Evolutionary conservation across 2,888 invertebrate species (phyloP).

Genomic region (Ceriagrion tenellum): DNA sequence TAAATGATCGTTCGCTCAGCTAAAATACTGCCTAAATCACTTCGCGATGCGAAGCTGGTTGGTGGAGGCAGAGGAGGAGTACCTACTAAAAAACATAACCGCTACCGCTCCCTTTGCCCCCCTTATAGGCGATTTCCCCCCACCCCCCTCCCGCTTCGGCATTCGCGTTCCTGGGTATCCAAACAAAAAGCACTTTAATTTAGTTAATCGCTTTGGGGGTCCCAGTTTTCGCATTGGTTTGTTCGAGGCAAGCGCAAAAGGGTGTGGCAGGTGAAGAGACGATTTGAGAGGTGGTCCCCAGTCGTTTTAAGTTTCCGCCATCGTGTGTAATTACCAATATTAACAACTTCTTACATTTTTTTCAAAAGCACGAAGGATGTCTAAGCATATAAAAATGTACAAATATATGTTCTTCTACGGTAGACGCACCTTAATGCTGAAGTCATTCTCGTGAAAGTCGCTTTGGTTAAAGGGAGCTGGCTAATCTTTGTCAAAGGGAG

Average conservation of each 20-base stretch:
- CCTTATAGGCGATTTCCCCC: neutral
- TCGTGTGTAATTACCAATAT: neutral
- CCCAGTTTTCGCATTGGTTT: neutral
- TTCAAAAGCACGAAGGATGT: neutral
- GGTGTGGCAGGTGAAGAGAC: neutral
- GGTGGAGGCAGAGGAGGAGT: neutral
- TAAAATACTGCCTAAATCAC: slow-evolving; percentile 29
- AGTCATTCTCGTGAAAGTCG: neutral
- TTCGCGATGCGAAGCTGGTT: neutral
- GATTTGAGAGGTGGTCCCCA: neutral
- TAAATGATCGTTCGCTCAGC: slow-evolving; percentile 55
- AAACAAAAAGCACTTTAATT: neutral
- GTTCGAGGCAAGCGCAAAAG: neutral
- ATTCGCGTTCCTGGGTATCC: neutral
- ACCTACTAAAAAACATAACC: slow-evolving; percentile 5
- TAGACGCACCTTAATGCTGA: neutral
- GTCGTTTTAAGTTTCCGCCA: neutral
- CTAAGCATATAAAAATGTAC: neutral
- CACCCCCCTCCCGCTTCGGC: neutral
- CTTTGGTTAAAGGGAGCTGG: neutral
- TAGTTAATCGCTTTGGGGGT: neutral
- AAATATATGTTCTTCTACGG: neutral
- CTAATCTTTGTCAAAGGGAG: neutral
- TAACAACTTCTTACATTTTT: neutral
- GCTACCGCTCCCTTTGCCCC: neutral